Percentiles rank a stretch among this genome's conserved stretches.
Evolutionary conservation across 1,140 invertebrate species (phyloP).

Genomic region (Pantala flavescens): DNA sequence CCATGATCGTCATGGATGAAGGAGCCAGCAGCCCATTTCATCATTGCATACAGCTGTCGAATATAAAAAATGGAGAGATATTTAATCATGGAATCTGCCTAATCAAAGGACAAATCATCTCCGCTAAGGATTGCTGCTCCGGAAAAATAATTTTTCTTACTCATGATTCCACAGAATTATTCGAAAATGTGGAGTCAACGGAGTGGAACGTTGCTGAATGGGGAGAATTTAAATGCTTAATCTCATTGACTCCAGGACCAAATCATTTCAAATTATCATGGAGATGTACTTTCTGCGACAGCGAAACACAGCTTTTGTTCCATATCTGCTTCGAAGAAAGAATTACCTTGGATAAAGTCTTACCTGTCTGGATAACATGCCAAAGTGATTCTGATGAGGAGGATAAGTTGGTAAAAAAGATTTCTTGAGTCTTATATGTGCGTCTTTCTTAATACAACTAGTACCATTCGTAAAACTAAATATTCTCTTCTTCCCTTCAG

Average conservation of each 20-base stretch:
- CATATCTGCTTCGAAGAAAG: neutral
- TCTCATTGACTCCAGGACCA: neutral
- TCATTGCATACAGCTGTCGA: neutral
- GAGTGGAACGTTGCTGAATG: neutral
- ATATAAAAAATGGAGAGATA: neutral
- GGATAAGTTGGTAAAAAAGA: neutral
- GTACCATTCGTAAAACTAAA: no score
- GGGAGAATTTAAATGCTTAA: neutral
- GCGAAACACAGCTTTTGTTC: neutral
- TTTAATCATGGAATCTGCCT: neutral
- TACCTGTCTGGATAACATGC: neutral
- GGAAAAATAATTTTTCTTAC: neutral
- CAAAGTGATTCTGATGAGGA: neutral
- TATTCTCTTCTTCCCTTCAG: no score
- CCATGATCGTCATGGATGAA: no score
- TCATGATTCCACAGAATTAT: neutral
- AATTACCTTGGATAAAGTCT: neutral
- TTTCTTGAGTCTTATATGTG: no score
- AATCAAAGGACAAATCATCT: neutral
- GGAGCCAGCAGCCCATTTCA: no score
- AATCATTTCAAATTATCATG: neutral
- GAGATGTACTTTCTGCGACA: neutral
- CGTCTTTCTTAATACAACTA: no score
- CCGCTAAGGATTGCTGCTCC: neutral
- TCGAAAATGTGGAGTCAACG: neutral